Evolutionary conservation across 2,888 invertebrate genomes (phyloP).

Genomic region (Pseudeuparius sepicola): DNA sequence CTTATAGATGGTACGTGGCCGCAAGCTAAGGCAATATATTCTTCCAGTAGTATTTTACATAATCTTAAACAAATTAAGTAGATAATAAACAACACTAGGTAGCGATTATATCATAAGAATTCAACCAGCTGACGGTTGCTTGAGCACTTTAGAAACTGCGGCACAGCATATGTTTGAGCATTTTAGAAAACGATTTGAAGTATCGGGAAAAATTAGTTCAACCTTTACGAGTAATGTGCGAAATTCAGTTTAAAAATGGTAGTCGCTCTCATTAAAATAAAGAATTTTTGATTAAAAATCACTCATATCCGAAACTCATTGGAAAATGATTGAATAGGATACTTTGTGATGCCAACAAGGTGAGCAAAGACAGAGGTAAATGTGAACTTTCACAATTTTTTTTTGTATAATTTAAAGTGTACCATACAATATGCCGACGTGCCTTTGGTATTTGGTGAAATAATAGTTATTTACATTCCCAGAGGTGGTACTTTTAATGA

Average conservation of each 20-base stretch:
- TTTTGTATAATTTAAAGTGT: too few species aligned
- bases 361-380: too few species aligned
- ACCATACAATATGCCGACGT: too few species aligned
- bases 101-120: slow-evolving; percentile 88
- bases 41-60: slow-evolving; percentile 67
- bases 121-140: slow-evolving; percentile 83
- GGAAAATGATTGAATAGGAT: slow-evolving; percentile 64
- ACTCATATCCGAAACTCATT: slow-evolving; percentile 68
- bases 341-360: slow-evolving; percentile 35
- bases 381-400: too few species aligned
- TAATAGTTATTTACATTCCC: too few species aligned
- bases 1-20: slow-evolving; percentile 92
- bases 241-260: slow-evolving; percentile 81
- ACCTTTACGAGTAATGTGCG: slow-evolving; percentile 75
- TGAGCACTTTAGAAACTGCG: slow-evolving; percentile 84
- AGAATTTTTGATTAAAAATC: slow-evolving; percentile 73
- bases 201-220: slow-evolving; percentile 60
- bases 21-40: slow-evolving; percentile 85
- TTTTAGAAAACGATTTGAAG: slow-evolving; percentile 59
- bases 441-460: too few species aligned
- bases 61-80: slow-evolving; percentile 73
- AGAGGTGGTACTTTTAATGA: too few species aligned
- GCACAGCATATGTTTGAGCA: slow-evolving; percentile 67
- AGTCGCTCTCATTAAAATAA: slow-evolving; percentile 91
- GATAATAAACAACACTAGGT: slow-evolving; percentile 55